Evolutionary conservation across 1,140 invertebrate genomes (phyloP).

Genomic region (Eciton burchellii): DNA sequence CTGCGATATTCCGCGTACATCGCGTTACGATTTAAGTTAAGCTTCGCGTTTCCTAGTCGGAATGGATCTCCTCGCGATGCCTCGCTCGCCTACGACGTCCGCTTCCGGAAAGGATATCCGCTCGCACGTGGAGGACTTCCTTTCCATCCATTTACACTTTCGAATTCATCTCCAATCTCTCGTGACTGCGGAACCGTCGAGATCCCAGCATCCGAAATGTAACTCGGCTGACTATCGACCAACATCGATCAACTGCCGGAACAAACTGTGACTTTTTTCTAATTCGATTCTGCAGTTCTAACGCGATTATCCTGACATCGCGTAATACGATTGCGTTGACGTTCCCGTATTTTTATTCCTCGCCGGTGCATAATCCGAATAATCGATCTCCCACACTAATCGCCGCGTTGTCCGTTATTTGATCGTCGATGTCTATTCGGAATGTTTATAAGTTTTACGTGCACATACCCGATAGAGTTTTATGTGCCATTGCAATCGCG

Average conservation of each 20-base stretch:
- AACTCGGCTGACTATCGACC: slow-evolving; percentile 35
- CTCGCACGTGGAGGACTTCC: background rate
- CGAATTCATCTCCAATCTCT: slow-evolving; percentile 32
- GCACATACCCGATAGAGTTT: background rate
- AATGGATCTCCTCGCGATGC: background rate
- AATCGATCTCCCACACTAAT: background rate
- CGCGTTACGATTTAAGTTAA: slow-evolving; percentile 21
- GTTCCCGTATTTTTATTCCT: background rate
- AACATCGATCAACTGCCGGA: background rate
- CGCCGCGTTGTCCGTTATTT: too few species aligned
- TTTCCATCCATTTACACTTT: background rate
- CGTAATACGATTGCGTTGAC: too few species aligned
- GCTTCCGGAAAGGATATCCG: background rate
- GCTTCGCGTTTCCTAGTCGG: background rate
- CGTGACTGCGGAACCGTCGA: background rate
- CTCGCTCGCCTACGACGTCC: slow-evolving; percentile 7
- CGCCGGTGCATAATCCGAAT: background rate
- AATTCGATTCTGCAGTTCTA: too few species aligned
- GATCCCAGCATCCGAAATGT: slow-evolving; percentile 24
- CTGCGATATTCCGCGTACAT: slow-evolving; percentile 4
- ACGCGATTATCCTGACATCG: too few species aligned
- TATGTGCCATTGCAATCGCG: background rate
- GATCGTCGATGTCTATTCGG: too few species aligned
- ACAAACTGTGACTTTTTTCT: slow-evolving; percentile 10
- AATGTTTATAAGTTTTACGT: too few species aligned